Percentiles rank a stretch among this genome's conserved stretches.
Conservation (phyloP, 2,113 vertebrate species). For the Ammodytes dubius region DNA sequence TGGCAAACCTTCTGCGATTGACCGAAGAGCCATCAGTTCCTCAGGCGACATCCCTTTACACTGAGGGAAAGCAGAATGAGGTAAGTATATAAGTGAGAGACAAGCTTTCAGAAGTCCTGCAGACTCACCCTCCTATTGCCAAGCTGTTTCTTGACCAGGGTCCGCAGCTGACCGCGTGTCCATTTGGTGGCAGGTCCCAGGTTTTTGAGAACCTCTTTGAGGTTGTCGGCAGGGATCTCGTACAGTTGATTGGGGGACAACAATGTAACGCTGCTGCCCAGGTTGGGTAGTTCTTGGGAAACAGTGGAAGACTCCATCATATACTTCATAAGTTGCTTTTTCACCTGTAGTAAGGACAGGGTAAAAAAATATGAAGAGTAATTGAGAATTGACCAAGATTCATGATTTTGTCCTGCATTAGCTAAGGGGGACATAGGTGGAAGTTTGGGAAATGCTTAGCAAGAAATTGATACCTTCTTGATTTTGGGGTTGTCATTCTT, state of each 20-base stretch:
- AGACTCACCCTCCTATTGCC: slow-evolving; percentile 53
- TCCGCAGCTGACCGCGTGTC: slow-evolving; percentile 51
- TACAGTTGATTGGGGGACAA: slow-evolving; percentile 63
- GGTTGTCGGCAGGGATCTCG: not conserved
- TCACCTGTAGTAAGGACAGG: slow-evolving; percentile 62
- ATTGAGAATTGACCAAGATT: not conserved
- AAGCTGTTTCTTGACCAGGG: slow-evolving; percentile 61
- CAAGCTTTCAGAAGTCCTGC: not conserved
- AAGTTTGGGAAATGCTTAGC: not conserved
- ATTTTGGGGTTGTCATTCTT: slow-evolving; percentile 45
- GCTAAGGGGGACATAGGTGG: not conserved
- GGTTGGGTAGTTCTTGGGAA: slow-evolving; percentile 7
- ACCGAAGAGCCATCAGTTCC: slow-evolving; percentile 65
- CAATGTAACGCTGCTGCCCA: slow-evolving; percentile 46
- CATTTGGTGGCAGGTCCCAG: slow-evolving; percentile 47
- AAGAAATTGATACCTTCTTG: slow-evolving; percentile 58
- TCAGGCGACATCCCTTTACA: slow-evolving; percentile 36
- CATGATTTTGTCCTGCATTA: not conserved
- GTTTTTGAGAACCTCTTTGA: slow-evolving; percentile 49
- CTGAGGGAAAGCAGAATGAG: slow-evolving; percentile 19
- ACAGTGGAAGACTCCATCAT: slow-evolving; percentile 19
- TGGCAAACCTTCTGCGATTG: slow-evolving; percentile 63
- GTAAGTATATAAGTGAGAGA: not conserved
- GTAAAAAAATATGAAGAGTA: not conserved
- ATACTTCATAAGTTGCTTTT: slow-evolving; percentile 56